Conservation (phyloP, 1,140 invertebrate species). For the Tribolium castaneum region DNA sequence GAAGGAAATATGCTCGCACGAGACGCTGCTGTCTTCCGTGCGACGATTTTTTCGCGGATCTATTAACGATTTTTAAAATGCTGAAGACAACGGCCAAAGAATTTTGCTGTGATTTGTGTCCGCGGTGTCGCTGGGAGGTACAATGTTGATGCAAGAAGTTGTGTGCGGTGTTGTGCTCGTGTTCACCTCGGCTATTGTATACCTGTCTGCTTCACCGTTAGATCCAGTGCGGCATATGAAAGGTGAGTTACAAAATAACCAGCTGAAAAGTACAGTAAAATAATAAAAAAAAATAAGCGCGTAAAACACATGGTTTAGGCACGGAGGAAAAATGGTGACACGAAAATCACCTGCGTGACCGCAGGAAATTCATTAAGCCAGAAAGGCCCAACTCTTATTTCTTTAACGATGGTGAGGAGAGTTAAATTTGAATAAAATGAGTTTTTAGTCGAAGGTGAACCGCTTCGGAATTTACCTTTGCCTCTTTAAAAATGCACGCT, state of each 20-base stretch:
- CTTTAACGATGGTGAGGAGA: background rate
- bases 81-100: slow-evolving; percentile 38
- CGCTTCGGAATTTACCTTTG: background rate
- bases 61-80: slow-evolving; percentile 35
- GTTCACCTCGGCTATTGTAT: slow-evolving; percentile 44
- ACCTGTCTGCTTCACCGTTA: slow-evolving; percentile 47
- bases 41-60: background rate
- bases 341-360: slow-evolving; percentile 4
- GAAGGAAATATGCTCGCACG: slow-evolving; percentile 4
- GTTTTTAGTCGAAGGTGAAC: background rate
- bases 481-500: background rate
- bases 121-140: slow-evolving; percentile 28
- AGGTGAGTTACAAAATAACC: slow-evolving; percentile 32
- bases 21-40: background rate
- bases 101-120: slow-evolving; percentile 38
- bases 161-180: slow-evolving; percentile 45
- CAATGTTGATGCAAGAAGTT: slow-evolving; percentile 47
- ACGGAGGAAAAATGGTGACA: background rate
- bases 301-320: background rate
- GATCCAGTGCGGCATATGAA: slow-evolving; percentile 43
- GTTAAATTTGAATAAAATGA: background rate
- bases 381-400: background rate
- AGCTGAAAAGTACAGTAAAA: background rate
- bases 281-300: too few relatives aligned
- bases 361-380: background rate